Base-by-base conservation (phyloP, 1,140 invertebrate species). In the Drosophila tropicalis region DNA sequence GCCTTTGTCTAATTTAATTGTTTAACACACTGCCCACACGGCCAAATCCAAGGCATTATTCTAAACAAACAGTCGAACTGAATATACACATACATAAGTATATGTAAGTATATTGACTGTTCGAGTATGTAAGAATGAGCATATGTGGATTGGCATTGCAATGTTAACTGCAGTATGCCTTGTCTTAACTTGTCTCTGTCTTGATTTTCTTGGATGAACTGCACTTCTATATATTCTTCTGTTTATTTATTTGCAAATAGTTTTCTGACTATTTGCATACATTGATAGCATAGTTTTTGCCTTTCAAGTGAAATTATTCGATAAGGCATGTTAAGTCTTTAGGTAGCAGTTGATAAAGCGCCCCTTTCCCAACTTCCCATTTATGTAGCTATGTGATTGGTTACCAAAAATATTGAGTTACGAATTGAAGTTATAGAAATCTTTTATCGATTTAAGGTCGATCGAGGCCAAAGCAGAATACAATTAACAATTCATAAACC, bases 151-250 rank as follows among this genome's bases (percentile, higher is more conserved):
- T 71, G 79, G 44, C 76, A 39, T 39, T 39, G 36, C 12, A 39
- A 4, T 4, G 12, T 12, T 12, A 12, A 4, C 36, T 39, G 36
- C 36, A 36, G 10, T 36, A 12, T 36, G 34, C 7, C 34, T 36
- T 36, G 9, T 36, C 34, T 36, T 13, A 13, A 12, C 36, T 39
- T 39, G 4, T 12, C 12, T 3, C 76, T 86, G 72, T 63, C 72
- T 75, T 69, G 72, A 82, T 87, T 87, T 87, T 76, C 87, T 82
- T 82, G 79, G 82, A 79, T 87, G 83, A 83, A 86, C 54, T 82
- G 44, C 6, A 64, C 39, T 47, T 47, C 44, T 15, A 12, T 2
- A 15, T 32, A 25, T 60, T 69, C 32, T n/a, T 69, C 9, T 34
- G 3, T 25, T 5, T 29, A n/a, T 62, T 19, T 17, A 17, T 56